Conservation (phyloP, 2,888 invertebrate genomes). For the Mermis nigrescens region DNA sequence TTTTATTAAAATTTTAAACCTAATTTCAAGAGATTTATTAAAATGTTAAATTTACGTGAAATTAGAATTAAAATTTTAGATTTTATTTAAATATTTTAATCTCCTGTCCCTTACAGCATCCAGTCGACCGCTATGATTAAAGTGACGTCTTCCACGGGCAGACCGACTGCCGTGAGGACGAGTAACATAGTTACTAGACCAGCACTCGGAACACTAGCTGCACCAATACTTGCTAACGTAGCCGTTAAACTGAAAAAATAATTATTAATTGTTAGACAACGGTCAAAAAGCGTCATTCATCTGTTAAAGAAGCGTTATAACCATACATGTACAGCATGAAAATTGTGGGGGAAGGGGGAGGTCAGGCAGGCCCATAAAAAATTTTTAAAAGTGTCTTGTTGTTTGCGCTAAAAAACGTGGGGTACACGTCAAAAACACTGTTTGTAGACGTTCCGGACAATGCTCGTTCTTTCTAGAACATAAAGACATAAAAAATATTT, state of each 20-base stretch:
- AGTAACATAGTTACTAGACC: slow-evolving; percentile 35
- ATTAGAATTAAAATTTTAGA: not conserved
- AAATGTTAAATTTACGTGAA: not conserved
- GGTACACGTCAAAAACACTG: too few relatives aligned
- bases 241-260: slow-evolving; percentile 58
- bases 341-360: not conserved
- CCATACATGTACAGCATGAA: too few relatives aligned
- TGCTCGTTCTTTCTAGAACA: too few relatives aligned
- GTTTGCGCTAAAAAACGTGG: too few relatives aligned
- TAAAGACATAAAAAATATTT: too few relatives aligned
- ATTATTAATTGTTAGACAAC: not conserved
- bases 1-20: too few relatives aligned
- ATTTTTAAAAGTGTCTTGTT: not conserved
- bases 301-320: not conserved
- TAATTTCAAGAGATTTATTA: not conserved
- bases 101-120: slow-evolving; percentile 39
- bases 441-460: too few relatives aligned
- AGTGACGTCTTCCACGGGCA: slow-evolving; percentile 37
- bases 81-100: too few relatives aligned
- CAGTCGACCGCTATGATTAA: slow-evolving; percentile 39
- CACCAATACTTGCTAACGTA: slow-evolving; percentile 87
- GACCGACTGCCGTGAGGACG: slow-evolving; percentile 37
- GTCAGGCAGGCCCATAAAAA: not conserved
- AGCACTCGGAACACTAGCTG: slow-evolving; percentile 58
- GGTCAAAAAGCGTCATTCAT: not conserved